These are phyloP conservation scores for Oreohelix idahoensis DNA, from an alignment of 1,140 invertebrate genomes.

Conservation along the genomic window DNA sequence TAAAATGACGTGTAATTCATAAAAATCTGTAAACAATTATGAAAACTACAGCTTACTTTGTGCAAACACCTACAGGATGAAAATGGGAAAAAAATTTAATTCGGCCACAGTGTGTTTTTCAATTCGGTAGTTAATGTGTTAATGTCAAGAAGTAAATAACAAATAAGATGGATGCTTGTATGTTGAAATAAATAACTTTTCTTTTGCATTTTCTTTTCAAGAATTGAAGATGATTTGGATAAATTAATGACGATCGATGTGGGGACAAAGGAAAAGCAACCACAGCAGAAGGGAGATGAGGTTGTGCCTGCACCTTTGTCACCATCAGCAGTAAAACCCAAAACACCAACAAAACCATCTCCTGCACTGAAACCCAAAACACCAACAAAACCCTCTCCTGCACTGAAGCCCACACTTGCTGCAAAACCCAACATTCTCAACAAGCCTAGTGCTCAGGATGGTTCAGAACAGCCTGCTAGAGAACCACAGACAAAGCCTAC, in stretches of 20 bases:
- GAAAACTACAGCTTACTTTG: too few species aligned
- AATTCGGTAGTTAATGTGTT: too few species aligned
- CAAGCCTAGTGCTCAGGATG: background rate
- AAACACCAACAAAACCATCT: background rate
- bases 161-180: too few species aligned
- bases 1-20: too few species aligned
- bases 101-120: too few species aligned
- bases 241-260: conserved; percentile 23
- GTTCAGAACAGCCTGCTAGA: background rate
- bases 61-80: too few species aligned
- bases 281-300: background rate
- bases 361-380: background rate
- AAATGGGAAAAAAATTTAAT: too few species aligned
- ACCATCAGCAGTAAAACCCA: background rate
- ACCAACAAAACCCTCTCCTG: background rate
- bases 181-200: too few species aligned
- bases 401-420: conserved; percentile 5
- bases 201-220: background rate
- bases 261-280: background rate
- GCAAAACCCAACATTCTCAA: conserved; percentile 2
- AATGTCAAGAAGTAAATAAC: too few species aligned
- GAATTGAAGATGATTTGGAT: conserved; percentile 38
- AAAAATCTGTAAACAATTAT: too few species aligned
- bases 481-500: background rate
- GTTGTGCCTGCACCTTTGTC: background rate